A percentile compares a stretch with the other conserved stretches of the same genome.
Conservation (phyloP, 2,797 vertebrate species). For the Trachurus trachurus region DNA sequence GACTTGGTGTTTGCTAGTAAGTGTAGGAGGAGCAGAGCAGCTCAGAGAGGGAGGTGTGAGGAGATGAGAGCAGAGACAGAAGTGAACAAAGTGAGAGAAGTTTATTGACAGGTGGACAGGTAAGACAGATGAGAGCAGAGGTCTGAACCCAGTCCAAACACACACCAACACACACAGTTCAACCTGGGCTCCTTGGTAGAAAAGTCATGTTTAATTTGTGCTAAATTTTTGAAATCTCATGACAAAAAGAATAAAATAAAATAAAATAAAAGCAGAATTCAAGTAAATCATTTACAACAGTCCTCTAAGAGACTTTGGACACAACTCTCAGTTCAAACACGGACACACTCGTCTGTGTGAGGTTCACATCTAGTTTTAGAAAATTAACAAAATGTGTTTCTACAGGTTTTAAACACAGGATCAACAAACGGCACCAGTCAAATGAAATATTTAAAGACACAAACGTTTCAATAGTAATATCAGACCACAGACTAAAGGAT, state of each 20-base stretch:
- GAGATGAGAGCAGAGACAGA: constrained; percentile 89
- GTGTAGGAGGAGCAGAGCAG: background rate
- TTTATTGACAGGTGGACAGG: constrained; percentile 90
- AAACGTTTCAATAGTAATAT: constrained; percentile 80
- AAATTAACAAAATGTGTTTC: constrained; percentile 45
- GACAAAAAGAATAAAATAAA: constrained; percentile 88
- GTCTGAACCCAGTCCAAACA: constrained; percentile 77
- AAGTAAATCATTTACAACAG: constrained; percentile 94
- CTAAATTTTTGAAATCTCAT: constrained; percentile 86
- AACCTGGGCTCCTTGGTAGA: constrained; percentile 91
- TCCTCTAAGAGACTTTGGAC: constrained; percentile 42
- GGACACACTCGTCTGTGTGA: constrained; percentile 5
- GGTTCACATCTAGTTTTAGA: constrained; percentile 23
- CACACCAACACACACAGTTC: constrained; percentile 89
- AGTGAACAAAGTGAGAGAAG: constrained; percentile 92
- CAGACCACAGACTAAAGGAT: constrained; percentile 92
- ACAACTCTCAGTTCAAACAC: background rate
- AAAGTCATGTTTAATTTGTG: constrained; percentile 96
- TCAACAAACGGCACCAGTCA: constrained; percentile 32
- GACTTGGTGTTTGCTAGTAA: too few relatives aligned
- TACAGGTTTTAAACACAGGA: constrained; percentile 42
- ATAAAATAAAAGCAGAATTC: constrained; percentile 90
- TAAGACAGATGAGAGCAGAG: constrained; percentile 89
- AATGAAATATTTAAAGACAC: constrained; percentile 80
- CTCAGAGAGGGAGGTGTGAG: too few relatives aligned